Percentiles rank a stretch among this genome's conserved stretches.
These are phyloP conservation scores for Heliangelus exortis DNA, from an alignment of 2,797 vertebrate species.

Conservation along the genomic window DNA sequence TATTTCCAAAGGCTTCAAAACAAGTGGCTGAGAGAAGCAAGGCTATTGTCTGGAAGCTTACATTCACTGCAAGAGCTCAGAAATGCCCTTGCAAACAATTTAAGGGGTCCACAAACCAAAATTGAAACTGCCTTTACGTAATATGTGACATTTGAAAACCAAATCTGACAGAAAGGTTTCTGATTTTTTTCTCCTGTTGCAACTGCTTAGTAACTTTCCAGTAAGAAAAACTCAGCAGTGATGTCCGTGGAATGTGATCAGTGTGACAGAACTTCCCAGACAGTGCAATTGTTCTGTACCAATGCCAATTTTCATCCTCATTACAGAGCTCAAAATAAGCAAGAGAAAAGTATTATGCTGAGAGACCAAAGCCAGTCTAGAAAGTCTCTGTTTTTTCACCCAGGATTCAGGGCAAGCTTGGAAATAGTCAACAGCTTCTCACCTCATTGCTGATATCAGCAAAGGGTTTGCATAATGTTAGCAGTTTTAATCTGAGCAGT, in stretches of 20 bases:
- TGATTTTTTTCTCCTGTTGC: rapidly evolving
- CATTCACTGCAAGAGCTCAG: not conserved
- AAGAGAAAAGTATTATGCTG: not conserved
- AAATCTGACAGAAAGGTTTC: not conserved
- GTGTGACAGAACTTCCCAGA: not conserved
- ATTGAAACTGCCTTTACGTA: not conserved
- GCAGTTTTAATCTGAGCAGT: conserved; percentile 6
- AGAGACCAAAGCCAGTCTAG: not conserved
- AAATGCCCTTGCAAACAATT: not conserved
- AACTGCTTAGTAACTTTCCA: not conserved
- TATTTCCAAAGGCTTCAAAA: not conserved
- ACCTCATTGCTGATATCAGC: not conserved
- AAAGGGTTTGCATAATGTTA: conserved; percentile 1
- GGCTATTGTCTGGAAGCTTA: not conserved
- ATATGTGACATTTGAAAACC: not conserved
- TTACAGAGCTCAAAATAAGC: not conserved
- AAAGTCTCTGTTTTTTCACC: not conserved
- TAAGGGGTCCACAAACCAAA: not conserved
- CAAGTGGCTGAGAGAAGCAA: not conserved
- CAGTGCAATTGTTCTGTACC: not conserved
- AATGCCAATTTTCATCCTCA: not conserved
- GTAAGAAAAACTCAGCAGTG: not conserved
- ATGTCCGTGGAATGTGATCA: not conserved
- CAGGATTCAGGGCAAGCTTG: not conserved
- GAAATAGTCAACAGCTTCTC: conserved; percentile 16